A percentile compares a stretch with the other conserved stretches of the same genome.
Evolutionary conservation across 2,888 invertebrate genomes (phyloP).

Genomic region (Baccha elongata): DNA sequence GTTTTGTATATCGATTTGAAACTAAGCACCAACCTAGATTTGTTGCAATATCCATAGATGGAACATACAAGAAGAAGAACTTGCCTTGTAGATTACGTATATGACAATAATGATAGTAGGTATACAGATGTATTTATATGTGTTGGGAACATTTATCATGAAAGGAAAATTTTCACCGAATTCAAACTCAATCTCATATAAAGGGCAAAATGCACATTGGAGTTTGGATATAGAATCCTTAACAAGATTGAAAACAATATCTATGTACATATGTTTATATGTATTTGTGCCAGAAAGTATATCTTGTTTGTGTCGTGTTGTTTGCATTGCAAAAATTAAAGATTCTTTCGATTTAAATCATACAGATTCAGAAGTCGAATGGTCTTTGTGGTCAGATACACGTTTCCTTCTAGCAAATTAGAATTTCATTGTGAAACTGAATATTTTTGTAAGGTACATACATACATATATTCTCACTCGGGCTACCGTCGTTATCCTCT

Average conservation of each 20-base stretch:
- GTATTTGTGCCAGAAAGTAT: neutral
- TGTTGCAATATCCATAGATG: constrained; percentile 14
- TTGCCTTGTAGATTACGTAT: constrained; percentile 16
- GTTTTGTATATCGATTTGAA: constrained; percentile 57
- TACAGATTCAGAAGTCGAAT: neutral
- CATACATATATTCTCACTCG: too few species aligned
- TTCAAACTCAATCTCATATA: neutral
- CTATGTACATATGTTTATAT: neutral
- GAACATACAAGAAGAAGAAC: constrained; percentile 4
- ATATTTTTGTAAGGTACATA: too few species aligned
- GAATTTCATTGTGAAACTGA: too few species aligned
- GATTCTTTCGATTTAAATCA: neutral
- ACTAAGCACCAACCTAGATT: constrained; percentile 43
- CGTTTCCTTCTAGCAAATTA: too few species aligned
- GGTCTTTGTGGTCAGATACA: neutral
- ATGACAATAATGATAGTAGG: constrained; percentile 21
- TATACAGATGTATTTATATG: neutral
- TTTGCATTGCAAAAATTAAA: neutral
- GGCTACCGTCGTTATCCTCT: too few species aligned
- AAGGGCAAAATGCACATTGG: neutral
- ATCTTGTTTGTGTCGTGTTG: neutral
- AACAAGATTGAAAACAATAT: neutral
- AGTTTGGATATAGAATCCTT: neutral
- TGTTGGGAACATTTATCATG: neutral
- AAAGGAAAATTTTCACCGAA: constrained; percentile 7